Conservation (phyloP, 2,888 invertebrate genomes). For the Pammene aurita region DNA sequence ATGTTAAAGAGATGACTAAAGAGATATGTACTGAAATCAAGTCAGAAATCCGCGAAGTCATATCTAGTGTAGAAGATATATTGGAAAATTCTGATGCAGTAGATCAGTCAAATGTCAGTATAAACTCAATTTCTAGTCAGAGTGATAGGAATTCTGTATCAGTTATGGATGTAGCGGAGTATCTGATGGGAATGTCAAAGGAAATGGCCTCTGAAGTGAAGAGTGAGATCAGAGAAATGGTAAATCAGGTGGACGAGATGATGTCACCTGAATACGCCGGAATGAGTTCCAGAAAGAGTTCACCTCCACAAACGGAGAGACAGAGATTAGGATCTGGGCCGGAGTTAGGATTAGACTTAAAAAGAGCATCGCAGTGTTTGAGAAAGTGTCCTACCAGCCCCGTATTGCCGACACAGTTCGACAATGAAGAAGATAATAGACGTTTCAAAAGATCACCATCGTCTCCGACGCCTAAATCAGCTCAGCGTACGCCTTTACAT, state of each 20-base stretch:
- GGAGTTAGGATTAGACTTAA: conserved; percentile 71
- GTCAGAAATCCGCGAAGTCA: conserved; percentile 91
- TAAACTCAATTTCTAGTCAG: conserved; percentile 84
- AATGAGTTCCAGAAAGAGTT: conserved; percentile 68
- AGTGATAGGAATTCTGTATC: conserved; percentile 87
- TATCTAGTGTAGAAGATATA: conserved; percentile 90
- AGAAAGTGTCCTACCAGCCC: conserved; percentile 80
- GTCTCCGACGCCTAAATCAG: conserved; percentile 72
- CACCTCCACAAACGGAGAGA: conserved; percentile 74
- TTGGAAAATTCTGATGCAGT: conserved; percentile 86
- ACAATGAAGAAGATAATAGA: conserved; percentile 64
- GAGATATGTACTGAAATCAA: conserved; percentile 92
- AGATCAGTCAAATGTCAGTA: conserved; percentile 79
- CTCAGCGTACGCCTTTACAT: conserved; percentile 73
- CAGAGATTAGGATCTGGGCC: conserved; percentile 75
- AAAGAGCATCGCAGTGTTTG: conserved; percentile 59
- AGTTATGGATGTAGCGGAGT: conserved; percentile 89
- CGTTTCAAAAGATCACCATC: conserved; percentile 63
- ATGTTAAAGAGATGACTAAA: conserved; percentile 90
- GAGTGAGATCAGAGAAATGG: conserved; percentile 89
- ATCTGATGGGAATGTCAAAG: conserved; percentile 89
- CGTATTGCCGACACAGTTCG: conserved; percentile 63
- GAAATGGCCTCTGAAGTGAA: conserved; percentile 92
- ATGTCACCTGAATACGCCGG: conserved; percentile 79
- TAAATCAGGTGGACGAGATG: conserved; percentile 88